phyloP scores from a whole-genome alignment of 1,140 invertebrate genomes.

The Apocrypta bakeri region DNA sequence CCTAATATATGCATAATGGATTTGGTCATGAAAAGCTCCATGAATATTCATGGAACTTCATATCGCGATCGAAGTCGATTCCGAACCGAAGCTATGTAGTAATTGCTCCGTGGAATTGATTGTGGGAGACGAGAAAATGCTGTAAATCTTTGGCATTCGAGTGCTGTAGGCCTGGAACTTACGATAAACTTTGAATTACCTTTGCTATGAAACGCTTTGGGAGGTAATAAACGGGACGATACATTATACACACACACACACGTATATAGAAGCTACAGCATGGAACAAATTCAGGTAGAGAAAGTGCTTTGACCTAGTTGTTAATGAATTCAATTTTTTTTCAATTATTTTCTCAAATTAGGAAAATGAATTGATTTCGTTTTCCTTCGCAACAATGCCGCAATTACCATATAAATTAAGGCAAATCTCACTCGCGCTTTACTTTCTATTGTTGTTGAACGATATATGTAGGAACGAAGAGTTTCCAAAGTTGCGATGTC shows the following conservation, averaged over 20 bases:
- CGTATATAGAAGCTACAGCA: neutral
- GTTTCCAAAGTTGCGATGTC: neutral
- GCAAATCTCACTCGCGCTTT: neutral
- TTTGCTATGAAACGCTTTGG: neutral
- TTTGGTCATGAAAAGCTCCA: too few relatives aligned
- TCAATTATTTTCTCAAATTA: conserved; percentile 27
- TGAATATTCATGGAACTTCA: too few relatives aligned
- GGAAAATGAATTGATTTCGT: neutral
- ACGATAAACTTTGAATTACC: neutral
- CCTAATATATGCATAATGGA: too few relatives aligned
- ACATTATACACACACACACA: neutral
- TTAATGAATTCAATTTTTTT: conserved; percentile 32
- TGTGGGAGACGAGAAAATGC: too few relatives aligned
- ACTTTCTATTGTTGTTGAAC: conserved; percentile 18
- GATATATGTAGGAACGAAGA: neutral
- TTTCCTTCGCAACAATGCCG: conserved; percentile 9
- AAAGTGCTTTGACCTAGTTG: conserved; percentile 47
- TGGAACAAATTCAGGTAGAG: conserved; percentile 44
- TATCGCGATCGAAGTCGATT: too few relatives aligned
- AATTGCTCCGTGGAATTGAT: too few relatives aligned
- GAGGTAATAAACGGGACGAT: conserved; percentile 7
- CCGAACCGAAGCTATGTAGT: too few relatives aligned
- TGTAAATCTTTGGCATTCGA: neutral
- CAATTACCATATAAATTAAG: conserved; percentile 12
- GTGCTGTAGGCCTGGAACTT: neutral